Evolutionary conservation across 2,113 vertebrate genomes (phyloP), one percentile per base, ranked within the genome.

Genomic region (Ciconia boyciana): DNA sequence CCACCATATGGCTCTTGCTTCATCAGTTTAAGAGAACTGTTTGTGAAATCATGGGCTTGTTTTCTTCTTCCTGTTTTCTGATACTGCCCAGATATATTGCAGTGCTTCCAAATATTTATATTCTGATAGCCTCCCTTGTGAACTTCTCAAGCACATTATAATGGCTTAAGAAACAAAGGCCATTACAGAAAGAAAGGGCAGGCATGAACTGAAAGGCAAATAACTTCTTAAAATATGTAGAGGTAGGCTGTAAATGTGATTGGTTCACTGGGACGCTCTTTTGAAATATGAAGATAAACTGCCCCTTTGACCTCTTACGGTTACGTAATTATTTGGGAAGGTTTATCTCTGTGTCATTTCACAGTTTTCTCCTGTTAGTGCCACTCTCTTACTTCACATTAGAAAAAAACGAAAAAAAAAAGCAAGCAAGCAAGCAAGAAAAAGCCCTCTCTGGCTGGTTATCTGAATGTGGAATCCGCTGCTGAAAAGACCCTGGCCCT

Each of bases 401-500:
- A 64, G 79, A 5, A 2, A 8, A 18, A 26, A 49, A 68, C 3
- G 1, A 9, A 14, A 17, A 10, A 10, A 26, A 14, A 46, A 14
- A 39, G 32, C 54, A 29, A 43, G 57, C 19, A 55, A 16, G 24
- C 29, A 25, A 61, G 54, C 16, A 29, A 65, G 55, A 7, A 58
- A 80, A 91, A 71, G 55, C 66, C 49, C 28, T 90, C 46, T 51
- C 79, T 43, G 93, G 94, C 93, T 83, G 92, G 90, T 71, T 95
- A 51, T 75, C 82, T 78, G 66, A 58, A 72, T 2, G 46, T 62
- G 89, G 95, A 97, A 97, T 93, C 95, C 49, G 25, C 76, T 60
- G 69, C 96, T 96, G 75, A 96, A 96, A 96, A 86, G 97, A 97
- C 96, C 96, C 94, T 89, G 86, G 96, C 90, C 97, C 95, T 97